A percentile compares a stretch with the other conserved stretches of the same genome.
These are phyloP conservation scores for Marmota flaviventris DNA, from an alignment of 2,113 vertebrate species.

Conservation along the genomic window DNA sequence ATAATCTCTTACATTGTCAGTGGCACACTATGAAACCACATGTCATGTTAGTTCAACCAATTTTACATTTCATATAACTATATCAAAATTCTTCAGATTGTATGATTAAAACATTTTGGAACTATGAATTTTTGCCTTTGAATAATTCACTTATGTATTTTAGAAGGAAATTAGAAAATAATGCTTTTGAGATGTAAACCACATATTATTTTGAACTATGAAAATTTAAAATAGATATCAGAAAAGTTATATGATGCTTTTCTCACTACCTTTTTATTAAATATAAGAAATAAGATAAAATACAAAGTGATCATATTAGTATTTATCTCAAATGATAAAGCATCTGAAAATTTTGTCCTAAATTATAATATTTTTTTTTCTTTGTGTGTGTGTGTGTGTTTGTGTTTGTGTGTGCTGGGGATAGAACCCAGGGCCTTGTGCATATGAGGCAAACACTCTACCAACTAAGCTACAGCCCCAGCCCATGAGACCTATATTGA, in stretches of 20 bases:
- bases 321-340: neutral
- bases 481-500: neutral
- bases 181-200: too few relatives aligned
- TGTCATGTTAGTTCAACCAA: neutral
- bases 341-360: neutral
- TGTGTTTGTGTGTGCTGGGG: too few relatives aligned
- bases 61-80: neutral
- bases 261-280: neutral
- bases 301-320: neutral
- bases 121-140: neutral
- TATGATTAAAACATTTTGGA: neutral
- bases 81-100: neutral
- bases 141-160: neutral
- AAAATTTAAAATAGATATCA: neutral
- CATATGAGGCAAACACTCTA: too few relatives aligned
- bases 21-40: neutral
- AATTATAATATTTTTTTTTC: neutral
- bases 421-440: too few relatives aligned
- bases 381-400: too few relatives aligned
- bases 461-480: too few relatives aligned
- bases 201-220: neutral
- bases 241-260: neutral
- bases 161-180: neutral
- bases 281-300: constrained; percentile 4
- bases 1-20: neutral